Conservation (phyloP, 2,797 vertebrate species). For the Garrulus glandarius region DNA sequence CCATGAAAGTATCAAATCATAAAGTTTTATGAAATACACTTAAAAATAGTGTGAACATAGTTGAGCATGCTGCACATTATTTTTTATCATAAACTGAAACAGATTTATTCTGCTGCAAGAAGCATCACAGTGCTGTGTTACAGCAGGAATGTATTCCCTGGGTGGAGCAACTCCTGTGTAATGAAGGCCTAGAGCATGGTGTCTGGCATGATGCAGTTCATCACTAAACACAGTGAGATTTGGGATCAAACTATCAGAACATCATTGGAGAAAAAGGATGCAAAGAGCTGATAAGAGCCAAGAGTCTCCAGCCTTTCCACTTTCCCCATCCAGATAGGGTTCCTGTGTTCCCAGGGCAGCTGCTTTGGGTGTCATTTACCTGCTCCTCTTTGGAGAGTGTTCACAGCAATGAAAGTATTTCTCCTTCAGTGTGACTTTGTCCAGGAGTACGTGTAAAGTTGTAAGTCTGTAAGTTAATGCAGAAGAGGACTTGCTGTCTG, state of each 20-base stretch:
- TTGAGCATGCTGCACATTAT: not conserved
- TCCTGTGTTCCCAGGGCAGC: not conserved
- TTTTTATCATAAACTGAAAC: not conserved
- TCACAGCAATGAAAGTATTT: not conserved
- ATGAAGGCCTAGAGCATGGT: not conserved
- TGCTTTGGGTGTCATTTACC: not conserved
- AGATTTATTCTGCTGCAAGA: not conserved
- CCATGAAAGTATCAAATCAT: not conserved
- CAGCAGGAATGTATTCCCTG: not conserved
- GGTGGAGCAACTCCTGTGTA: not conserved
- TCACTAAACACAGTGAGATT: not conserved
- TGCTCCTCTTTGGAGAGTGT: not conserved
- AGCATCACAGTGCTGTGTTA: rapidly evolving
- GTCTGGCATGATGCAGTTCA: not conserved
- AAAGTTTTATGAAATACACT: not conserved
- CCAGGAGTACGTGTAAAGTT: not conserved
- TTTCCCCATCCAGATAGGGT: rapidly evolving
- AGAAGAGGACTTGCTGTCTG: not conserved
- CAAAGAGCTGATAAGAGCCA: not conserved
- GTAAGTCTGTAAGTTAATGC: not conserved
- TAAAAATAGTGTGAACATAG: not conserved
- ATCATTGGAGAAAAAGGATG: not conserved
- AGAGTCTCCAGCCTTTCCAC: not conserved
- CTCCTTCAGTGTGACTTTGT: not conserved
- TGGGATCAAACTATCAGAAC: not conserved